Percentiles rank a stretch among this genome's conserved stretches.
These are phyloP conservation scores for Limnephilus auricula DNA, from an alignment of 2,888 invertebrate species.

Conservation along the genomic window DNA sequence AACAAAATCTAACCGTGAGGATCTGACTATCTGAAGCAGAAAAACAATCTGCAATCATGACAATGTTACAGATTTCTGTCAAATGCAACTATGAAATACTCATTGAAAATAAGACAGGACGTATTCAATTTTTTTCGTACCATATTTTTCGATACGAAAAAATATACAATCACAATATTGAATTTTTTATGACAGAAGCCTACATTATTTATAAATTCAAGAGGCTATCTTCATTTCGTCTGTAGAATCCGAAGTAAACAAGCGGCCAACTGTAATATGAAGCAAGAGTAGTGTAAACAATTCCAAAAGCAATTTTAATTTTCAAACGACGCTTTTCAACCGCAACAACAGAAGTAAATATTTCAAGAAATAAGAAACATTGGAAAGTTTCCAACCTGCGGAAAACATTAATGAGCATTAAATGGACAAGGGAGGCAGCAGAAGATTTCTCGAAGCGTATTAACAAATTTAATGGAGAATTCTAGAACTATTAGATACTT, in stretches of 20 bases:
- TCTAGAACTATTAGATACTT: neutral
- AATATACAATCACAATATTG: too few species aligned
- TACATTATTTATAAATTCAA: neutral
- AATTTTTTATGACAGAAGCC: too few species aligned
- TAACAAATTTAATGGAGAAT: neutral
- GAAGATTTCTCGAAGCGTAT: neutral
- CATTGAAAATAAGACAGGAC: too few species aligned
- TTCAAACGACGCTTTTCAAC: neutral
- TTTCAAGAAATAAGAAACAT: neutral
- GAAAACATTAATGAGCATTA: neutral
- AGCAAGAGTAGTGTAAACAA: neutral
- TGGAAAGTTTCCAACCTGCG: neutral
- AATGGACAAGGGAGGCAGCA: neutral
- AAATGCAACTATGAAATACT: too few species aligned
- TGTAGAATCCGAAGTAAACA: neutral
- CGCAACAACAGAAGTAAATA: neutral
- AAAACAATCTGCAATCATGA: too few species aligned
- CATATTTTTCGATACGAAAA: too few species aligned
- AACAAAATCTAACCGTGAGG: too few species aligned
- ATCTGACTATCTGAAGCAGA: too few species aligned
- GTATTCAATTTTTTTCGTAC: too few species aligned
- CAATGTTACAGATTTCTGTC: too few species aligned
- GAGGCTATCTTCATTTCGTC: neutral
- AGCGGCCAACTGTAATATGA: neutral
- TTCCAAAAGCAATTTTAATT: neutral